Percentiles rank a stretch among this genome's conserved stretches.
These are phyloP conservation scores for Zophobas morio DNA, from an alignment of 1,140 invertebrate species.

Conservation along the genomic window DNA sequence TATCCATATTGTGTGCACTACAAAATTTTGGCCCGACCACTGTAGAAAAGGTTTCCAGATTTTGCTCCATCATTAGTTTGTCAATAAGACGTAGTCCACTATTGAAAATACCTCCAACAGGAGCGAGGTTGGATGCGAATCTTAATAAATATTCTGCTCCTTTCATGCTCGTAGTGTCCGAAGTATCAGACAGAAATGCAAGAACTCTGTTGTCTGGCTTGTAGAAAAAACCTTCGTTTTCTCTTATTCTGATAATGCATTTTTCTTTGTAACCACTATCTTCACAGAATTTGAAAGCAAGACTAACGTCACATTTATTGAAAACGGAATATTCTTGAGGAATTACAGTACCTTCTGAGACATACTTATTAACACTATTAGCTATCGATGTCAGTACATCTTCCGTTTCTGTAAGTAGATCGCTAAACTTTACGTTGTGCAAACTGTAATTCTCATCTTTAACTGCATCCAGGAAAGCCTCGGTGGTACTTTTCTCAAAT, in stretches of 20 bases:
- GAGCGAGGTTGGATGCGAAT: slow-evolving; percentile 72
- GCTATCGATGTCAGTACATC: no score
- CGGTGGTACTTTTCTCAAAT: slow-evolving; percentile 97
- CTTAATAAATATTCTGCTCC: slow-evolving; percentile 73
- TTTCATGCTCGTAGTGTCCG: slow-evolving; percentile 67
- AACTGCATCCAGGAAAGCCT: slow-evolving; percentile 89
- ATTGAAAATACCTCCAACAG: slow-evolving; percentile 75
- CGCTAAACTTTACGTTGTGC: slow-evolving; percentile 95
- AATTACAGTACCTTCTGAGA: slow-evolving; percentile 63
- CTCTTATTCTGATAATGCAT: slow-evolving; percentile 78
- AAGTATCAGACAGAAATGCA: slow-evolving; percentile 65
- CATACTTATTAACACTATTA: no score
- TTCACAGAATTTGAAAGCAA: slow-evolving; percentile 70
- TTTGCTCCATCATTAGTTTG: not conserved
- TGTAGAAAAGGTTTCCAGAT: not conserved
- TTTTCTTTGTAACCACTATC: slow-evolving; percentile 85
- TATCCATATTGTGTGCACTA: slow-evolving; percentile 29
- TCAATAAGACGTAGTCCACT: not conserved
- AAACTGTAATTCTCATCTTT: slow-evolving; percentile 87
- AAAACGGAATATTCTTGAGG: slow-evolving; percentile 75
- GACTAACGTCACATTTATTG: slow-evolving; percentile 72
- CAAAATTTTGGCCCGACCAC: not conserved
- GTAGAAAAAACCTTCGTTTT: slow-evolving; percentile 66
- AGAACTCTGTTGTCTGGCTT: slow-evolving; percentile 1
- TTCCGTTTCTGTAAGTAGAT: slow-evolving; percentile 85